Evolutionary conservation across 2,113 vertebrate genomes (phyloP), one percentile per base, ranked within the genome.

Genomic region (Eulacestoma nigropectus): DNA sequence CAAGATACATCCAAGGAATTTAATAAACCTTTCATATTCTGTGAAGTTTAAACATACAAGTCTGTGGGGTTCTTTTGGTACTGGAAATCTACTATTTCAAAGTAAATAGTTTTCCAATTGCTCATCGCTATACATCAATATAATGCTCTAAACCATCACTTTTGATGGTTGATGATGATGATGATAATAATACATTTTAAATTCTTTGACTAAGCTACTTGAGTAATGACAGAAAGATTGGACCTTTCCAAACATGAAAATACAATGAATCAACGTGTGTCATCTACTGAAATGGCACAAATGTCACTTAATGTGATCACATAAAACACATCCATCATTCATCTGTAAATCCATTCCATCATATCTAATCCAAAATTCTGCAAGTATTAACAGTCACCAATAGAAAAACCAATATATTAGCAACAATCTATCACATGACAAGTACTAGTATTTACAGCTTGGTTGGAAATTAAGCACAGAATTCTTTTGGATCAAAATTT

Each of bases 211-310:
- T 91, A 89, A 90, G 42, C 59, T 42, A 74, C 78, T 96, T 97
- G 95, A 95, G 78, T 91, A 93, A 96, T 82, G 87, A 94, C 96
- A 94, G 91, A 96, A 96, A 93, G 89, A 89, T 93, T 17, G 13
- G 93, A 94, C 87, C 96, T 95, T 89, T 94, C 65, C 76, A 92
- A 94, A 91, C 76, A 92, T 32, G 82, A 88, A 93, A 94, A 86
- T 65, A 91, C 47, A 79, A 93, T 96, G 95, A 95, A 90, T 98
- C 97, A 96, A 97, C 93, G 80, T 95, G 95, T 87, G 96, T 97
- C 90, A 87, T 53, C 79, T 85, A 91, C 80, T 83, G 83, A 96
- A 89, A 90, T 29, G 90, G 49, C 85, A 93, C 44, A 92, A 93
- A 91, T 42, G n/a, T 95, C 97, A 97, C 90, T 87, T 95, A 89